A percentile compares a stretch with the other conserved stretches of the same genome.
These are phyloP conservation scores for Prunella himalayana DNA, from an alignment of 2,113 vertebrate species.

Conservation along the genomic window DNA sequence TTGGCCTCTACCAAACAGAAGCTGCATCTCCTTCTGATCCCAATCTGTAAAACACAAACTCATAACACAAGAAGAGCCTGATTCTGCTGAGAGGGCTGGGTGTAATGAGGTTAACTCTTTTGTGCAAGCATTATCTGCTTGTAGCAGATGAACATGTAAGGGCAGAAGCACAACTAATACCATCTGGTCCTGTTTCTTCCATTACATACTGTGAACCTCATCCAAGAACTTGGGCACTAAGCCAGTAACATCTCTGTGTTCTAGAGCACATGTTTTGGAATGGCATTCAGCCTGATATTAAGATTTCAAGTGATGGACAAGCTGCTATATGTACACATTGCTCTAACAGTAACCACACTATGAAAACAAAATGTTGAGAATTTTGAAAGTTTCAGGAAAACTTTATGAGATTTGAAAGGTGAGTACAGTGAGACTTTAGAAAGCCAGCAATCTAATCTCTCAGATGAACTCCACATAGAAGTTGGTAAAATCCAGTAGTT, in stretches of 20 bases:
- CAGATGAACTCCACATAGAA: not conserved
- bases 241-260: not conserved
- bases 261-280: not conserved
- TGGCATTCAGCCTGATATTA: not conserved
- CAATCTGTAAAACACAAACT: not conserved
- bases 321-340: fast-evolving
- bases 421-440: not conserved
- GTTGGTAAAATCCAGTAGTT: not conserved
- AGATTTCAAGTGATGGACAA: not conserved
- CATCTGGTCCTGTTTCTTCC: not conserved
- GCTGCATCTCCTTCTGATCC: not conserved
- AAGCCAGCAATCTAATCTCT: not conserved
- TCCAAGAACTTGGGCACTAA: not conserved
- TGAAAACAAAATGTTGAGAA: not conserved
- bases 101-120: not conserved
- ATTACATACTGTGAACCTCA: not conserved
- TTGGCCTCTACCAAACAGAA: not conserved
- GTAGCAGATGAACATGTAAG: not conserved
- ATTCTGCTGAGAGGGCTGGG: not conserved
- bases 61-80: not conserved
- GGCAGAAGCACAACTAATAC: slow-evolving; percentile 1
- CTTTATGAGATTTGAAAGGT: not conserved
- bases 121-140: not conserved
- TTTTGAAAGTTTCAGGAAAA: not conserved
- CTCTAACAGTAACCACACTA: not conserved